A percentile compares a stretch with the other conserved stretches of the same genome.
phyloP scores from a whole-genome alignment of 2,888 invertebrate genomes.

The Leptopilina myrica region DNA sequence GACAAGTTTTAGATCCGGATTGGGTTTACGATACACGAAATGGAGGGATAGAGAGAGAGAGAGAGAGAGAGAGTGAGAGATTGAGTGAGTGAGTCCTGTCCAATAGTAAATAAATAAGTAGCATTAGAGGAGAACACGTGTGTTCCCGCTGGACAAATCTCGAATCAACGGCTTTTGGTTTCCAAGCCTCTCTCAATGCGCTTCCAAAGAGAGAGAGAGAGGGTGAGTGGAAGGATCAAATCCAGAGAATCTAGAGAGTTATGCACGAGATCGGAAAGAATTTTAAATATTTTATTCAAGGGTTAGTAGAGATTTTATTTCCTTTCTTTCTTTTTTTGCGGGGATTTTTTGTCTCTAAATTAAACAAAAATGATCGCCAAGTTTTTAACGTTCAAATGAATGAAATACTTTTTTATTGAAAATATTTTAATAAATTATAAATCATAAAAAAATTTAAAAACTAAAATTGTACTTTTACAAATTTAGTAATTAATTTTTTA shows the following conservation, averaged over 20 bases:
- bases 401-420: no score
- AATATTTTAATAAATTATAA: no score
- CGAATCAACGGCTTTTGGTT: constrained; percentile 46
- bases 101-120: constrained; percentile 66
- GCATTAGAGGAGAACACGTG: constrained; percentile 64
- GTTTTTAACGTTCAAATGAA: no score
- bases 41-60: background rate
- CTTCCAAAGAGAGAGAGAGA: no score
- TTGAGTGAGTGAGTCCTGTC: constrained; percentile 44
- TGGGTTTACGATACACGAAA: constrained; percentile 24
- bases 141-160: constrained; percentile 58
- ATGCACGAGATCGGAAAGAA: background rate
- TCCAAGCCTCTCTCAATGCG: constrained; percentile 9
- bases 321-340: background rate
- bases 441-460: no score
- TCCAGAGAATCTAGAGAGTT: background rate
- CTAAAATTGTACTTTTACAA: no score
- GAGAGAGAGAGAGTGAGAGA: no score
- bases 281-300: background rate
- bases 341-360: background rate
- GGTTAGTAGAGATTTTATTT: background rate
- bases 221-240: constrained; percentile 4
- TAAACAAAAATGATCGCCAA: no score
- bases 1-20: constrained; percentile 17
- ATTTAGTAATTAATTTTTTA: no score